A percentile compares a stretch with the other conserved stretches of the same genome.
Conservation (phyloP, 2,888 invertebrate species). For the Carabus problematicus region DNA sequence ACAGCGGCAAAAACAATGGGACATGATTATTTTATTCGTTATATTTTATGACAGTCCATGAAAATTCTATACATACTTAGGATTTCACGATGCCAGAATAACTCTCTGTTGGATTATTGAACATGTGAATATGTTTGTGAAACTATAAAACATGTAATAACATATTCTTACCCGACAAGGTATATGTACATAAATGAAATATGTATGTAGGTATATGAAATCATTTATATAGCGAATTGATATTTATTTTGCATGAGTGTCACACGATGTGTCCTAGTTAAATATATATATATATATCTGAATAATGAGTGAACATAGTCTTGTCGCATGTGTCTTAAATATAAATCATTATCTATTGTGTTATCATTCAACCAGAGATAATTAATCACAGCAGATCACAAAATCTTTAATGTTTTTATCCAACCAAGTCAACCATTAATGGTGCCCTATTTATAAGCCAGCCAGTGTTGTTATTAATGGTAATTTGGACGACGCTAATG, state of each 20-base stretch:
- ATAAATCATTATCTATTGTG: constrained; percentile 33
- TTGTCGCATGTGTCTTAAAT: constrained; percentile 22
- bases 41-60: no score
- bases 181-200: constrained; percentile 3
- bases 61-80: no score
- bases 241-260: not conserved
- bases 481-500: constrained; percentile 28
- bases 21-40: no score
- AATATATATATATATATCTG: not conserved
- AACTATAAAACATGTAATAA: no score
- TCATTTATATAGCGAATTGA: not conserved
- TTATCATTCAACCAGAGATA: constrained; percentile 33
- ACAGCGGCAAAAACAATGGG: no score
- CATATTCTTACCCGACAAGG: no score
- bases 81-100: no score
- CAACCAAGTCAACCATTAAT: constrained; percentile 2
- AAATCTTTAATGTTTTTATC: constrained; percentile 33
- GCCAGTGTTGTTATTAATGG: constrained; percentile 35
- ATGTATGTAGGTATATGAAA: not conserved
- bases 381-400: constrained; percentile 36
- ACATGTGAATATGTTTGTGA: no score
- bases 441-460: constrained; percentile 22
- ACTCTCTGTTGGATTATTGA: no score
- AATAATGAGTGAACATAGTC: constrained; percentile 28
- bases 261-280: not conserved